A percentile compares a stretch with the other conserved stretches of the same genome.
phyloP scores from a whole-genome alignment of 1,140 invertebrate genomes.

The Galleria mellonella region DNA sequence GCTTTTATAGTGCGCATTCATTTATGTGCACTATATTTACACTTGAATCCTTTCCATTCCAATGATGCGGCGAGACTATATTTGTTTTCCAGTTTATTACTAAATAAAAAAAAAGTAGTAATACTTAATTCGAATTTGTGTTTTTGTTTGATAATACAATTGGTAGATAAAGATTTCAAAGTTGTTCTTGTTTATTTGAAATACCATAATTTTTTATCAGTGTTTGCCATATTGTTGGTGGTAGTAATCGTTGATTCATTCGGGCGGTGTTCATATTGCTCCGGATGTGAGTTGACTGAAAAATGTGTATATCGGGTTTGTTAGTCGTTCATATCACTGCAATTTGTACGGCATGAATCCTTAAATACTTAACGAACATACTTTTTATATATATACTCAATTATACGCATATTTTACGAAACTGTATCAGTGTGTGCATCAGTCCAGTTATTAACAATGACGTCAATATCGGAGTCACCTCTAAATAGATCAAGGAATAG shows the following conservation, averaged over 20 bases:
- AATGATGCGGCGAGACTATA: constrained; percentile 26
- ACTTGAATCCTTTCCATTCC: constrained; percentile 16
- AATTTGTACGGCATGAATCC: constrained; percentile 62
- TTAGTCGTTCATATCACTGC: constrained; percentile 41
- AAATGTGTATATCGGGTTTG: constrained; percentile 60
- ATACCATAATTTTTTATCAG: constrained; percentile 48
- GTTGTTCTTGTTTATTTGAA: no score
- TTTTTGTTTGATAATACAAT: no score
- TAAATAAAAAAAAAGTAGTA: no score
- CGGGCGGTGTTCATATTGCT: constrained; percentile 40
- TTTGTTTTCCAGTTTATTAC: constrained; percentile 3
- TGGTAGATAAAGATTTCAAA: no score
- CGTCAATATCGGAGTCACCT: constrained; percentile 52
- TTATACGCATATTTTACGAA: background rate
- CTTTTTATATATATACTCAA: background rate
- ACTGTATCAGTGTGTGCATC: background rate
- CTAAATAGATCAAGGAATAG: constrained; percentile 49
- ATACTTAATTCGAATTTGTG: no score
- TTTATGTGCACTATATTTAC: constrained; percentile 13
- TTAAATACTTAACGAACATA: constrained; percentile 4
- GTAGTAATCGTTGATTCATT: constrained; percentile 57
- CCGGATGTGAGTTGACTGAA: constrained; percentile 71
- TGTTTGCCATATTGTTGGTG: constrained; percentile 25
- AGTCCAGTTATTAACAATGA: constrained; percentile 35
- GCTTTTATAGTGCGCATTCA: constrained; percentile 3